Conservation (phyloP, 2,113 vertebrate species). For the Colius striatus region DNA sequence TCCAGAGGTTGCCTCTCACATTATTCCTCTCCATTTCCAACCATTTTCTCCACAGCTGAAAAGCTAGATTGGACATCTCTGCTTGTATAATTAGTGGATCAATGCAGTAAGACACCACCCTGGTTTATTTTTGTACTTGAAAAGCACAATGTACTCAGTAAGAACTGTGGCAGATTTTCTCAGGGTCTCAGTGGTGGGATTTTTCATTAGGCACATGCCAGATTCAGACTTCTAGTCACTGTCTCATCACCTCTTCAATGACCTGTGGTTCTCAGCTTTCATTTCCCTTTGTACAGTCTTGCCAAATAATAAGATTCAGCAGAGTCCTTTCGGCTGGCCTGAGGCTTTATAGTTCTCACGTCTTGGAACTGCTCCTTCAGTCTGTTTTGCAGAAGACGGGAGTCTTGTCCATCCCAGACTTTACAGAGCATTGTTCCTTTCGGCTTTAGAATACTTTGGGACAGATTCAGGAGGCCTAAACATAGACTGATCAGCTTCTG, state of each 20-base stretch:
- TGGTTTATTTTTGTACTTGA: background rate
- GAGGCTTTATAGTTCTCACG: constrained; percentile 84
- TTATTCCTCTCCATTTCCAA: background rate
- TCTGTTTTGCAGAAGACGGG: constrained; percentile 75
- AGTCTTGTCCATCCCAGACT: constrained; percentile 88
- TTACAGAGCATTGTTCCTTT: constrained; percentile 89
- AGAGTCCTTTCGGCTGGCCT: constrained; percentile 90
- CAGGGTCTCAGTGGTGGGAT: background rate
- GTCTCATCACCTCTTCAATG: background rate
- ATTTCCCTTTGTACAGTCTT: constrained; percentile 70
- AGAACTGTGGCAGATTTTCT: background rate
- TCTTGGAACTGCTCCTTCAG: constrained; percentile 79
- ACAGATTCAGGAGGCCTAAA: constrained; percentile 79
- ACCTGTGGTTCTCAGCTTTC: background rate
- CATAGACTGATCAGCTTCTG: constrained; percentile 85
- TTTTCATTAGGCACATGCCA: background rate
- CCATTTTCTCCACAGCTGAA: background rate
- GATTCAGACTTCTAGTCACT: background rate
- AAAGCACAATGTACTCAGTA: background rate
- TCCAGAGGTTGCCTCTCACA: background rate
- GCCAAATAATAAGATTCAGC: constrained; percentile 89
- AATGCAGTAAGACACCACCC: background rate
- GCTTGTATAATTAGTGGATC: background rate
- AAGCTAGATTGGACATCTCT: background rate
- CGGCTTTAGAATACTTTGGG: constrained; percentile 75